phyloP scores from a whole-genome alignment of 1,140 invertebrate species.

The Aricia agestis region DNA sequence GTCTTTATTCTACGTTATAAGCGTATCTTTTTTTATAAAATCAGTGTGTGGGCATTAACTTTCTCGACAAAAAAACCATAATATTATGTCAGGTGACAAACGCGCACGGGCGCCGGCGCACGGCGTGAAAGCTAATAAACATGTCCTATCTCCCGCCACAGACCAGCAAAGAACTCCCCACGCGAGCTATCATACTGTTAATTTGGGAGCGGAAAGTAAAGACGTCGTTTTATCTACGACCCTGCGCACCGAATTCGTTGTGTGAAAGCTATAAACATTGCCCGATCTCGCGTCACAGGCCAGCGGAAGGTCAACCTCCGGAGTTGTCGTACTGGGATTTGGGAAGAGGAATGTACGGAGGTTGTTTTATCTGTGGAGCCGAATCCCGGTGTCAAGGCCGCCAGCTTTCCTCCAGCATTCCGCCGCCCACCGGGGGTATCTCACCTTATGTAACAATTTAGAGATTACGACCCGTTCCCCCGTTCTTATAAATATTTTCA shows the following conservation, averaged over 20 bases:
- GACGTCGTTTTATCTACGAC: slow-evolving; percentile 37
- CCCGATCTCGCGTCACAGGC: slow-evolving; percentile 48
- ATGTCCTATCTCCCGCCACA: slow-evolving; percentile 49
- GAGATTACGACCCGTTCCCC: slow-evolving; percentile 58
- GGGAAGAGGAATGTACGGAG: slow-evolving; percentile 25
- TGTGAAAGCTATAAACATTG: slow-evolving; percentile 29
- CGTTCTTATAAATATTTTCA: slow-evolving; percentile 11
- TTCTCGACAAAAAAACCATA: slow-evolving; percentile 33
- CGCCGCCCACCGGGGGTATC: slow-evolving; percentile 69
- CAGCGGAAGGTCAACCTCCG: slow-evolving; percentile 27
- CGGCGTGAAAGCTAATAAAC: slow-evolving; percentile 64
- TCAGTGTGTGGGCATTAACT: slow-evolving; percentile 20
- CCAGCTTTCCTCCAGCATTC: slow-evolving; percentile 72
- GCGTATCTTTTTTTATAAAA: not conserved
- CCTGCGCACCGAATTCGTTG: slow-evolving; percentile 17
- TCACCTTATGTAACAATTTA: slow-evolving; percentile 69
- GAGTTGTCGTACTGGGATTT: slow-evolving; percentile 39
- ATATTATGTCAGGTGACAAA: slow-evolving; percentile 32
- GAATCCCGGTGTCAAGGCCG: slow-evolving; percentile 71
- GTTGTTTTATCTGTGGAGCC: slow-evolving; percentile 42
- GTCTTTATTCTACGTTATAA: not conserved
- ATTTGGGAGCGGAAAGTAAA: slow-evolving; percentile 29
- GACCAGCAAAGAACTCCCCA: slow-evolving; percentile 29
- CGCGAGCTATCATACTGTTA: slow-evolving; percentile 35
- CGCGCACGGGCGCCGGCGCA: slow-evolving; percentile 55